Percentiles rank a stretch among this genome's conserved stretches.
phyloP scores from a whole-genome alignment of 2,113 vertebrate genomes.

The Polypterus senegalus region DNA sequence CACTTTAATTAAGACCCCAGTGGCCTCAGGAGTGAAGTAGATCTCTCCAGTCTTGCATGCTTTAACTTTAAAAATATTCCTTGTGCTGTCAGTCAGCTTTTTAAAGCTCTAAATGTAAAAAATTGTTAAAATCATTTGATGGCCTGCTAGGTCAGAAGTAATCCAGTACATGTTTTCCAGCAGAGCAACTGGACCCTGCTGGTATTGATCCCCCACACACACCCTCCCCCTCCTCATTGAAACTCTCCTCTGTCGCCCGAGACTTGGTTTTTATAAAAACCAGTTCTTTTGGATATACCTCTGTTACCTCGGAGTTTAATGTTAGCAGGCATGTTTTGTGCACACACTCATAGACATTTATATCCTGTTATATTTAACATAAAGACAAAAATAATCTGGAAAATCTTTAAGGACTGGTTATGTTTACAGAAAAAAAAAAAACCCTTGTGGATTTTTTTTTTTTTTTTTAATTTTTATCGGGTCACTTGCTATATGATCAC shows the following conservation, averaged over 20 bases:
- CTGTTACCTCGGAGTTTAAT: slow-evolving; percentile 22
- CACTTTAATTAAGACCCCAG: too few relatives aligned
- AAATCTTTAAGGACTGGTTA: slow-evolving; percentile 90
- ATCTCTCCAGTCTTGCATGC: too few relatives aligned
- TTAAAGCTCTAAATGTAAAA: too few relatives aligned
- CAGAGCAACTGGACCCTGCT: too few relatives aligned
- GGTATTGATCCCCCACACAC: background rate
- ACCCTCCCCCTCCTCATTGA: slow-evolving; percentile 12
- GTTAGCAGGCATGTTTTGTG: slow-evolving; percentile 8
- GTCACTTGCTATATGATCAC: slow-evolving; percentile 88
- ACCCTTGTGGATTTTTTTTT: slow-evolving; percentile 25
- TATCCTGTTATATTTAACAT: background rate
- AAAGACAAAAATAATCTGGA: slow-evolving; percentile 13
- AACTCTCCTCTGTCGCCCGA: slow-evolving; percentile 64
- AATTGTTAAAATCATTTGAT: too few relatives aligned
- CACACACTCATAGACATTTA: background rate
- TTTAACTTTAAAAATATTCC: too few relatives aligned
- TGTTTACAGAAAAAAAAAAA: background rate
- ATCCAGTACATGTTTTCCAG: too few relatives aligned
- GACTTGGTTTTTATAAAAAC: slow-evolving; percentile 80
- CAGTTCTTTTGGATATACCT: slow-evolving; percentile 88
- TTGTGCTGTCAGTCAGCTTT: too few relatives aligned
- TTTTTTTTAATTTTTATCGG: slow-evolving; percentile 50
- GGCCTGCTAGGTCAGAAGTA: too few relatives aligned
- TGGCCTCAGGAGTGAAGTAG: too few relatives aligned